A percentile compares a stretch with the other conserved stretches of the same genome.
These are phyloP conservation scores for Monodelphis domestica DNA, from an alignment of 2,797 vertebrate genomes.

Conservation along the genomic window DNA sequence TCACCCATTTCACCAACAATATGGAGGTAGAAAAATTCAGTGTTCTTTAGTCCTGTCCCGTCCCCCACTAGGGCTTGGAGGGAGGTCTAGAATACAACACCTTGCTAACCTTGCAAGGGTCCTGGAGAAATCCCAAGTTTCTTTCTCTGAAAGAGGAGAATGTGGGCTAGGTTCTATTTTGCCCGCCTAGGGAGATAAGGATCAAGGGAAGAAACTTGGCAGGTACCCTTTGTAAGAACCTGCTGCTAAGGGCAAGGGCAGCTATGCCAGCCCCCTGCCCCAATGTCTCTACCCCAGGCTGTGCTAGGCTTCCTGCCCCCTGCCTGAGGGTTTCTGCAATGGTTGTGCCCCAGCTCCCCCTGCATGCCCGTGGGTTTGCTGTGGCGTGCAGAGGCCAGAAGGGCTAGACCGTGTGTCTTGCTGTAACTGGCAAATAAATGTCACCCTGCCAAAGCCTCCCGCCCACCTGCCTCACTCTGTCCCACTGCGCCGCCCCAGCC, in stretches of 20 bases:
- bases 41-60: slow-evolving; percentile 36
- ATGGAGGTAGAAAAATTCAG: slow-evolving; percentile 48
- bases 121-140: slow-evolving; percentile 58
- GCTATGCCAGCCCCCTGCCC: slow-evolving; percentile 60
- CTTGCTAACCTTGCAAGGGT: slow-evolving; percentile 23
- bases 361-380: slow-evolving; percentile 81
- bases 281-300: slow-evolving; percentile 49
- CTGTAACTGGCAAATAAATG: slow-evolving; percentile 79
- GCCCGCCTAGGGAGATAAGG: not conserved
- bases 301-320: slow-evolving; percentile 55
- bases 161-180: slow-evolving; percentile 52
- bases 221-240: slow-evolving; percentile 69
- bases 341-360: slow-evolving; percentile 51
- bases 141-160: slow-evolving; percentile 61
- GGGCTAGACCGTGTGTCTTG: slow-evolving; percentile 71
- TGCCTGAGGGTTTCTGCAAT: not conserved
- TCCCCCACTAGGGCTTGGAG: slow-evolving; percentile 19
- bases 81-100: slow-evolving; percentile 37
- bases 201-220: slow-evolving; percentile 51
- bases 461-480: slow-evolving; percentile 73
- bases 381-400: slow-evolving; percentile 75
- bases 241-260: slow-evolving; percentile 68
- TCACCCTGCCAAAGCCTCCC: slow-evolving; percentile 76
- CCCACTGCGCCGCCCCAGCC: slow-evolving; percentile 39
- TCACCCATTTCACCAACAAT: slow-evolving; percentile 47